Conservation (phyloP, 2,888 invertebrate genomes). For the Craniophora ligustri region DNA sequence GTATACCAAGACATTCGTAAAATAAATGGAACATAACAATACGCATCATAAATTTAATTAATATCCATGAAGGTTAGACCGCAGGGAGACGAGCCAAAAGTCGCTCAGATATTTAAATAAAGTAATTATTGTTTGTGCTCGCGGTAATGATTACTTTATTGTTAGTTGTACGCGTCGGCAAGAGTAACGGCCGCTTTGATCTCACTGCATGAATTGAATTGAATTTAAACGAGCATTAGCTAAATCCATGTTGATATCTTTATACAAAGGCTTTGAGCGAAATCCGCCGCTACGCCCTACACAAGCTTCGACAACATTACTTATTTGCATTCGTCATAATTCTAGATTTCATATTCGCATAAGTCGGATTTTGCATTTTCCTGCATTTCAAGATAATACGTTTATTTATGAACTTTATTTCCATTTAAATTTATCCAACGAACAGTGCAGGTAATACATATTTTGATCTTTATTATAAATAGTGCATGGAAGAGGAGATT, state of each 20-base stretch:
- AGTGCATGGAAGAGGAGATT: conserved; percentile 43
- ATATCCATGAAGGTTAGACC: conserved; percentile 64
- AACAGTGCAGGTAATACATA: conserved; percentile 26
- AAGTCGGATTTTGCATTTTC: conserved; percentile 39
- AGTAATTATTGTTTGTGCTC: conserved; percentile 60
- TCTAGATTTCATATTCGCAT: conserved; percentile 48
- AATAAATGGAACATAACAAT: conserved; percentile 66
- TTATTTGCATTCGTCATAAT: conserved; percentile 59
- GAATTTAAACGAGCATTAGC: conserved; percentile 63
- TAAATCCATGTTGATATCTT: conserved; percentile 78
- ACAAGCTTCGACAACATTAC: conserved; percentile 55
- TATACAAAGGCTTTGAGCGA: conserved; percentile 60
- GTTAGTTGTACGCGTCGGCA: conserved; percentile 68
- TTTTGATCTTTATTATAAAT: conserved; percentile 37
- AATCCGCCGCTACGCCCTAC: conserved; percentile 32
- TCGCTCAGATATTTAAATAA: conserved; percentile 57
- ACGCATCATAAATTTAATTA: conserved; percentile 65
- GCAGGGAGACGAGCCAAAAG: conserved; percentile 58
- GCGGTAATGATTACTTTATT: conserved; percentile 67
- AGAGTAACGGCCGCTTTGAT: conserved; percentile 76
- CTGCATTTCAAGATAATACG: conserved; percentile 40
- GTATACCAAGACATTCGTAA: conserved; percentile 52
- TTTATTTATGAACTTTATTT: conserved; percentile 51
- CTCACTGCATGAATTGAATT: conserved; percentile 70
- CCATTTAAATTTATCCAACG: conserved; percentile 36